phyloP scores from a whole-genome alignment of 2,888 invertebrate species.

The Ichneumoninae sp. region DNA sequence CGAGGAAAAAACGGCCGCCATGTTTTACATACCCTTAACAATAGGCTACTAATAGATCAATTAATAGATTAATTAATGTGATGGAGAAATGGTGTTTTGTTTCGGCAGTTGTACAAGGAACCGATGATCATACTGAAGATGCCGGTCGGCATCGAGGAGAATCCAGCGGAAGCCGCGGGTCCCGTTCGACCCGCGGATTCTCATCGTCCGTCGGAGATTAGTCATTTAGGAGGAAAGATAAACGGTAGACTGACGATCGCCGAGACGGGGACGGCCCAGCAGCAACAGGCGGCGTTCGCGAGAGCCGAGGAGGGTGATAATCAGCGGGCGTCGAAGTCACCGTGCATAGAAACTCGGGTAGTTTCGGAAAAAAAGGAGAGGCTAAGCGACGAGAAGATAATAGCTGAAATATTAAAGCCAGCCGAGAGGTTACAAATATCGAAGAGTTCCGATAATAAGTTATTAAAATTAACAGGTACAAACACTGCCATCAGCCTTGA shows the following conservation, averaged over 20 bases:
- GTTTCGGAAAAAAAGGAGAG: slow-evolving; percentile 72
- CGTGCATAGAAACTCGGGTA: slow-evolving; percentile 35
- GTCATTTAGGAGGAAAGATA: slow-evolving; percentile 76
- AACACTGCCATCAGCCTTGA: slow-evolving; percentile 84
- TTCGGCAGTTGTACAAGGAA: slow-evolving; percentile 82
- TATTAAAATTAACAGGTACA: slow-evolving; percentile 81
- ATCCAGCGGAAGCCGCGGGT: slow-evolving; percentile 65
- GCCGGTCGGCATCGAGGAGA: slow-evolving; percentile 73
- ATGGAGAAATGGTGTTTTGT: slow-evolving; percentile 5
- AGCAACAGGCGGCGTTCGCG: slow-evolving; percentile 46
- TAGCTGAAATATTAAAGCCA: slow-evolving; percentile 83
- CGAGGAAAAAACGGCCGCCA: too few species aligned
- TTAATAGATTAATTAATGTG: background rate
- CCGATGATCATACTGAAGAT: slow-evolving; percentile 79
- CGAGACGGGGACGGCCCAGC: slow-evolving; percentile 56
- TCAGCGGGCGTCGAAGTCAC: slow-evolving; percentile 31
- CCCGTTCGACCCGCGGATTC: slow-evolving; percentile 64
- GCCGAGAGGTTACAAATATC: slow-evolving; percentile 79
- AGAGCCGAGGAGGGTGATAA: slow-evolving; percentile 31
- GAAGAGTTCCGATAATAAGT: slow-evolving; percentile 71
- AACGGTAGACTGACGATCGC: slow-evolving; percentile 79
- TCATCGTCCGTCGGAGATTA: slow-evolving; percentile 64
- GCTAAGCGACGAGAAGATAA: slow-evolving; percentile 82
- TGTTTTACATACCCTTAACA: background rate
- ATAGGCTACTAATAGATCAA: background rate